Conservation (phyloP, 2,113 vertebrate species). For the Clarias magur region DNA sequence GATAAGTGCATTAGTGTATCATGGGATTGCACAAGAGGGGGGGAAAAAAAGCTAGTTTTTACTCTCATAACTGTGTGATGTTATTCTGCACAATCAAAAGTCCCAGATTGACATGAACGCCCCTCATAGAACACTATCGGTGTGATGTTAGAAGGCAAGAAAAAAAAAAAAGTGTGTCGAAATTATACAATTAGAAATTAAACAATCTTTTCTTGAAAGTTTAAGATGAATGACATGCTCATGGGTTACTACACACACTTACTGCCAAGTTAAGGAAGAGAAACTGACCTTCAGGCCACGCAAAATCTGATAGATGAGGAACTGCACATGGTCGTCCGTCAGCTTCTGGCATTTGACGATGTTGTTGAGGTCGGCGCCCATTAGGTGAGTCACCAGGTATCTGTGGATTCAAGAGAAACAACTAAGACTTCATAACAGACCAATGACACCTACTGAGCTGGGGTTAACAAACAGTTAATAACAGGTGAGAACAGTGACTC, state of each 20-base stretch:
- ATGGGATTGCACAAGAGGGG: too few species aligned
- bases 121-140: background rate
- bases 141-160: background rate
- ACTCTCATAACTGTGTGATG: too few species aligned
- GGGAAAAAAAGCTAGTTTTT: too few species aligned
- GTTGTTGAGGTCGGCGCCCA: constrained; percentile 99
- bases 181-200: background rate
- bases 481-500: background rate
- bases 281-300: constrained; percentile 90
- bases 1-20: too few species aligned
- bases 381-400: constrained; percentile 95
- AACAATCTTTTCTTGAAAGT: too few species aligned
- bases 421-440: constrained; percentile 16
- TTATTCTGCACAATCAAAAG: too few species aligned
- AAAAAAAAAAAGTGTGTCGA: background rate
- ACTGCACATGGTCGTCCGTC: constrained; percentile 97
- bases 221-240: background rate
- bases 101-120: too few species aligned
- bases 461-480: background rate
- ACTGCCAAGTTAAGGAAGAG: background rate
- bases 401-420: constrained; percentile 60
- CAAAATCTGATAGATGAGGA: constrained; percentile 98
- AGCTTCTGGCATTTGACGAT: constrained; percentile 99
- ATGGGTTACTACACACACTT: background rate
- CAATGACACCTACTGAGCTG: background rate